A percentile compares a stretch with the other conserved stretches of the same genome.
Evolutionary conservation across 2,888 invertebrate genomes (phyloP).

Genomic region (Dicyrtomina minuta): DNA sequence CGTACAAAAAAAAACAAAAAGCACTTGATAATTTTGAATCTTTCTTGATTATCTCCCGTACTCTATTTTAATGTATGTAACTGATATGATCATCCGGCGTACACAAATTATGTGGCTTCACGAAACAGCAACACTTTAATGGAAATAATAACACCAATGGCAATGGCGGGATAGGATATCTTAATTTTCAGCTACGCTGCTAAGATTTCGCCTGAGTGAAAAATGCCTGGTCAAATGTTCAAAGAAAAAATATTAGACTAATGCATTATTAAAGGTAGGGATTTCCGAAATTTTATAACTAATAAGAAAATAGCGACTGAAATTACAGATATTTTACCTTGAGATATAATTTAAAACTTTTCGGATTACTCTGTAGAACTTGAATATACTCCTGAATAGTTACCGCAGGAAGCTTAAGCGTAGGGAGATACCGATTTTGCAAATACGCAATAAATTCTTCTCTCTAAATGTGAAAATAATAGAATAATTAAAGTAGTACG

Average conservation of each 20-base stretch:
- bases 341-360: conserved; percentile 58
- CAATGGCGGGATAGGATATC: neutral
- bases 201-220: conserved; percentile 39
- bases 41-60: neutral
- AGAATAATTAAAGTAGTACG: conserved; percentile 17
- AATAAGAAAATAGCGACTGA: neutral
- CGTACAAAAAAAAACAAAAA: conserved; percentile 19
- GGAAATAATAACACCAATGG: neutral
- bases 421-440: conserved; percentile 58
- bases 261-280: neutral
- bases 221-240: conserved; percentile 40
- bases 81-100: neutral
- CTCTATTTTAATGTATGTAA: neutral
- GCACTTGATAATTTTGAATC: conserved; percentile 21
- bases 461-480: conserved; percentile 54
- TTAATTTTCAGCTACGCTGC: neutral
- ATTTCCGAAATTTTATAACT: neutral
- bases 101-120: neutral
- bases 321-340: conserved; percentile 56
- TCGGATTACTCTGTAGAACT: conserved; percentile 58
- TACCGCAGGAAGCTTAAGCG: conserved; percentile 57
- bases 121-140: too few relatives aligned
- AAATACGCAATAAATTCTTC: conserved; percentile 58
- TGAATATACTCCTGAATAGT: conserved; percentile 58
- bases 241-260: too few relatives aligned